These are phyloP conservation scores for Eugnorisma glareosa DNA, from an alignment of 2,888 invertebrate genomes.

Conservation along the genomic window DNA sequence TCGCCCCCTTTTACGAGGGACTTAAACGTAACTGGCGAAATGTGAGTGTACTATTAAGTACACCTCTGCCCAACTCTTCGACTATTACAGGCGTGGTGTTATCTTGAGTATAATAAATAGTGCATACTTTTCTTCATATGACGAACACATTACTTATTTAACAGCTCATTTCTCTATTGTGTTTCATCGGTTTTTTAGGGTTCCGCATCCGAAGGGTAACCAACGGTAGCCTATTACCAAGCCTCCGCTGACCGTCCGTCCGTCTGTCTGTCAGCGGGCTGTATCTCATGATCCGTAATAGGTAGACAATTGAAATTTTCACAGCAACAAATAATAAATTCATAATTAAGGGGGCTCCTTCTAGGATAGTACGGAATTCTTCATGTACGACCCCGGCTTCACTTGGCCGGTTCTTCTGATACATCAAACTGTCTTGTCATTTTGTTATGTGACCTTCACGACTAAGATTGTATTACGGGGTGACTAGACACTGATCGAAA, in stretches of 20 bases:
- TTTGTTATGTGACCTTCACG: constrained; percentile 26
- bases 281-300: no score
- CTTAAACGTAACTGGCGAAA: neutral
- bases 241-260: no score
- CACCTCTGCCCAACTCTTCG: neutral
- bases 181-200: no score
- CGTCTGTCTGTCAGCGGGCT: no score
- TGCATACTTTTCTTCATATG: neutral
- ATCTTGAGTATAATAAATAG: constrained; percentile 10
- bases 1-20: neutral
- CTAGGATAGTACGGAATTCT: no score
- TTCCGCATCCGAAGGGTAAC: no score
- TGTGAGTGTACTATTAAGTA: neutral
- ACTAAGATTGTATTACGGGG: neutral
- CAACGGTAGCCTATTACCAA: no score
- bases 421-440: constrained; percentile 3
- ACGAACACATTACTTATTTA: constrained; percentile 15
- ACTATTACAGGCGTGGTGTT: neutral
- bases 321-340: no score
- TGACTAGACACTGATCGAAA: constrained; percentile 20
- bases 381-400: no score
- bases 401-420: neutral
- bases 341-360: no score
- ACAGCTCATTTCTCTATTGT: constrained; percentile 20
- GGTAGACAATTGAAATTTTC: no score